Conservation (phyloP, 2,888 invertebrate genomes). For the Ochlodes sylvanus region DNA sequence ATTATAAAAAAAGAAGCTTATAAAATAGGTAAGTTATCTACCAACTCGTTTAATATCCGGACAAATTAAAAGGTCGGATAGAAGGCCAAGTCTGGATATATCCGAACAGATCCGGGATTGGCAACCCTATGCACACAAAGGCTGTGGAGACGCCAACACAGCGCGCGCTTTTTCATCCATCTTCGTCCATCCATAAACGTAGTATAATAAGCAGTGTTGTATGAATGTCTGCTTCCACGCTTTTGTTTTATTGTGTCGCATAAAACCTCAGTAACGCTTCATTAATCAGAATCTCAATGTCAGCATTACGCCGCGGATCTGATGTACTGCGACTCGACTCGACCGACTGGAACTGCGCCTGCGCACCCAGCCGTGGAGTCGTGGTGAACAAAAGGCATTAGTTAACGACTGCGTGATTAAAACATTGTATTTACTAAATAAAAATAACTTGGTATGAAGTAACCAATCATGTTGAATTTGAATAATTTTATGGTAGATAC, state of each 20-base stretch:
- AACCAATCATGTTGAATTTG: too few species aligned
- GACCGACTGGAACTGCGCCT: conserved; percentile 35
- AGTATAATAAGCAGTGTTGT: too few species aligned
- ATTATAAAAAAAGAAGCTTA: too few species aligned
- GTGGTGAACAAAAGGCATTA: not conserved
- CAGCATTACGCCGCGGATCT: conserved; percentile 27
- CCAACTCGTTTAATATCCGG: too few species aligned
- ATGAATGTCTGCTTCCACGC: too few species aligned
- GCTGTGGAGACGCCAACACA: not conserved
- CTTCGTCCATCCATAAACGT: too few species aligned
- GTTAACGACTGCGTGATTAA: not conserved
- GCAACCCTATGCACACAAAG: not conserved
- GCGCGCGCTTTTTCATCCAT: not conserved
- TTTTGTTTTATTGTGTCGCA: not conserved
- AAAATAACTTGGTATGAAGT: too few species aligned
- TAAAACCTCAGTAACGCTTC: conserved; percentile 11
- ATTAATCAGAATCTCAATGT: conserved; percentile 18
- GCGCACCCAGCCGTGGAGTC: conserved; percentile 33
- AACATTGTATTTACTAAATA: not conserved
- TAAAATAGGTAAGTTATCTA: too few species aligned
- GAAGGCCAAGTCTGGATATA: too few species aligned
- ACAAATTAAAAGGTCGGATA: too few species aligned
- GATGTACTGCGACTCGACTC: conserved; percentile 1
- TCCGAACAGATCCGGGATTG: too few species aligned
- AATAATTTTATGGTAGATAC: too few species aligned